phyloP scores from a whole-genome alignment of 2,888 invertebrate genomes.

The Agriopis leucophaearia region DNA sequence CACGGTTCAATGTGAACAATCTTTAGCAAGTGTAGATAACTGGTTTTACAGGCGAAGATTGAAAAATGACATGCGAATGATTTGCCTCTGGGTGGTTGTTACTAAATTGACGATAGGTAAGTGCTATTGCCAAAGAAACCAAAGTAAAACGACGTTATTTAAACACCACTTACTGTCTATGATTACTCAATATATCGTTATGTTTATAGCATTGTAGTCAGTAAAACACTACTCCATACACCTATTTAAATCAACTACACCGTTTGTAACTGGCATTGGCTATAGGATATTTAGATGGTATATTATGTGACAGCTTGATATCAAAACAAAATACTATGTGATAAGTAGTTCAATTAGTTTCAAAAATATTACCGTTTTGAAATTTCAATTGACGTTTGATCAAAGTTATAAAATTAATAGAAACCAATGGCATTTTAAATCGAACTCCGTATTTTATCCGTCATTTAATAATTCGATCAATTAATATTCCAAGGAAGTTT shows the following conservation, averaged over 20 bases:
- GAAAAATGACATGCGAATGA: conserved; percentile 25
- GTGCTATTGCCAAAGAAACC: conserved; percentile 46
- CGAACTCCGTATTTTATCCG: conserved; percentile 46
- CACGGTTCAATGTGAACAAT: conserved; percentile 32
- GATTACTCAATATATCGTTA: conserved; percentile 26
- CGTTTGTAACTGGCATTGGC: no score
- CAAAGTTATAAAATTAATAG: conserved; percentile 16
- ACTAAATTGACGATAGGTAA: conserved; percentile 53
- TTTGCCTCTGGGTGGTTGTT: conserved; percentile 37
- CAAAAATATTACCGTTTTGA: background rate
- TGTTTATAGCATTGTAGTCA: no score
- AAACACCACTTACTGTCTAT: conserved; percentile 51
- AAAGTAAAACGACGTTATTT: conserved; percentile 48
- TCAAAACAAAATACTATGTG: no score
- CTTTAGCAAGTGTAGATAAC: conserved; percentile 31
- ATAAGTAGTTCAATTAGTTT: background rate
- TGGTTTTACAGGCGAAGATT: conserved; percentile 21
- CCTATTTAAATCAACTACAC: no score
- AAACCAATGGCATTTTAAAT: conserved; percentile 24
- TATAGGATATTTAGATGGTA: no score
- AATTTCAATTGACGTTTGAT: background rate
- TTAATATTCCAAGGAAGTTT: conserved; percentile 73
- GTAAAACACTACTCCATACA: no score
- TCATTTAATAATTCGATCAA: conserved; percentile 64
- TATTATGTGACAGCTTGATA: no score